These are phyloP conservation scores for Lacerta bilineata DNA, from an alignment of 2,797 vertebrate genomes.

Conservation along the genomic window DNA sequence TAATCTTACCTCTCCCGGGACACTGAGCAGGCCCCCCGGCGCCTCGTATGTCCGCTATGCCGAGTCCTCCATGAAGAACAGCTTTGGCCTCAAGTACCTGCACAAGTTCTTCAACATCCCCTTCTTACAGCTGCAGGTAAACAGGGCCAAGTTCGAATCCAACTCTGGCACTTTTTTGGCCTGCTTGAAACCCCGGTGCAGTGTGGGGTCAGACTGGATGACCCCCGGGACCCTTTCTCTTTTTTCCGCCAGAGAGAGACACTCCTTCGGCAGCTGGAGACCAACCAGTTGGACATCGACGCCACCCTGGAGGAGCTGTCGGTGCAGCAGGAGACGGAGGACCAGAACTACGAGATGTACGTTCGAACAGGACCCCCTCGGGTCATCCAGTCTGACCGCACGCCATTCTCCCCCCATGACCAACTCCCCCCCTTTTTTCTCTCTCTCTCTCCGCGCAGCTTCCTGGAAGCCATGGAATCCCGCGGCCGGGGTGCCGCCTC, in stretches of 20 bases:
- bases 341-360: slow-evolving; percentile 98
- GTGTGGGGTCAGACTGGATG: too few species aligned
- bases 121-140: slow-evolving; percentile 96
- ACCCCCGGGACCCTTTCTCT: too few species aligned
- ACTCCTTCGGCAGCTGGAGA: slow-evolving; percentile 95
- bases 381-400: too few species aligned
- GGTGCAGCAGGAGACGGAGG: slow-evolving; percentile 97
- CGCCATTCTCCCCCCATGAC: too few species aligned
- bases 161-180: too few species aligned
- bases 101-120: slow-evolving; percentile 99
- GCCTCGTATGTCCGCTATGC: slow-evolving; percentile 97
- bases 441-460: slow-evolving; percentile 78
- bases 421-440: neutral
- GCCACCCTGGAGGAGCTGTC: slow-evolving; percentile 95
- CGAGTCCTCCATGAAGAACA: slow-evolving; percentile 99
- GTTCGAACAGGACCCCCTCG: too few species aligned
- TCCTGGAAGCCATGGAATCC: slow-evolving; percentile 93
- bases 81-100: slow-evolving; percentile 96
- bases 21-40: slow-evolving; percentile 87
- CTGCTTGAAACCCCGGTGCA: too few species aligned
- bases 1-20: neutral
- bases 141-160: too few species aligned
- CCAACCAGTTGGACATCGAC: slow-evolving; percentile 97
- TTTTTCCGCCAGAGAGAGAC: slow-evolving; percentile 89
- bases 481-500: slow-evolving; percentile 87